Evolutionary conservation across 2,113 vertebrate species (phyloP), one percentile per base, ranked within the genome.

Genomic region (Crotalus helleri): DNA sequence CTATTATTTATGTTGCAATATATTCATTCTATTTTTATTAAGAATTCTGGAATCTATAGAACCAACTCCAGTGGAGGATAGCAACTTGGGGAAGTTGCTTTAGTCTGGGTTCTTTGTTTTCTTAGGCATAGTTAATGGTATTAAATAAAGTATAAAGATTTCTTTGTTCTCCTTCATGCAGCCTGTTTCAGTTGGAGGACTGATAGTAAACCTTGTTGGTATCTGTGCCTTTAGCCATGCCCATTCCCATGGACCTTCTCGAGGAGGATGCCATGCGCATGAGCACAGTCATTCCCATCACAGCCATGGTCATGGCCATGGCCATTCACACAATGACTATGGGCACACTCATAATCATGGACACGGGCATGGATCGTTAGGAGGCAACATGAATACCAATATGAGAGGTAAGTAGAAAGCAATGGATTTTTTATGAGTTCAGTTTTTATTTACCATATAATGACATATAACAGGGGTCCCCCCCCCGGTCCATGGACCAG

Each of bases 221-320:
- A 99, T 99, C 97, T 99, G 99, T 96, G 99, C 99, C 95, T 99
- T 99, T 90, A 99, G 99, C 95, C 99, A 99, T 0, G 99, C 98
- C 0, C 99, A 99, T 93, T 98, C 98, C 33, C 98, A 99, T 6
- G 98, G 98, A 1, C 96, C 97, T 2, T 95, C 98, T 85, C 98
- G 98, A 61, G 98, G 97, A 95, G 94, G 97, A 90, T 99, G 98
- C 95, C 97, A 98, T 1, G 96, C 97, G 2, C 97, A 98, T 0
- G 98, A 99, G 74, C 99, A 99, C 53, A 97, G 98, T 51, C 98
- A 99, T 96, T 98, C 98, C 2, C 98, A 99, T 55, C 98, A 99
- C 0, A 94, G 96, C 5, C 97, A 97, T 90, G 91, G 97, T 55
- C 97, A 98, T 51, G 93, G 97, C 57, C 97, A 97, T 0, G 0